Conservation (phyloP, 2,113 vertebrate genomes). For the Tor tambroides region DNA sequence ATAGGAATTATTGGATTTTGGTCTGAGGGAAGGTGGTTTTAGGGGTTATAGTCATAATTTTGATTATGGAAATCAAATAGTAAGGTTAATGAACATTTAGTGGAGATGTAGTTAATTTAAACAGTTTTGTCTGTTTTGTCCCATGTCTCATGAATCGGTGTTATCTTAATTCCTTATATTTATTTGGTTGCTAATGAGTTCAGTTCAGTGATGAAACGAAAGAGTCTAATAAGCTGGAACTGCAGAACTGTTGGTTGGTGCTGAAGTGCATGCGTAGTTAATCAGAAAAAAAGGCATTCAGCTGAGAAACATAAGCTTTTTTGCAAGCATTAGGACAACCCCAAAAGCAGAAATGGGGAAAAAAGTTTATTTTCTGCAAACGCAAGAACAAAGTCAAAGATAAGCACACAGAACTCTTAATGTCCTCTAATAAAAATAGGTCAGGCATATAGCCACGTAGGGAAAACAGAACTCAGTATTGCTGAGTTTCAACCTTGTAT, state of each 20-base stretch:
- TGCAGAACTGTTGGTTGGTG: background rate
- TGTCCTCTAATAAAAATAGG: slow-evolving; percentile 14
- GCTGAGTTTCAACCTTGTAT: slow-evolving; percentile 30
- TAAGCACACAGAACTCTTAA: slow-evolving; percentile 9
- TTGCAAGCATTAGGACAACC: background rate
- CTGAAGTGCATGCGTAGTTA: background rate
- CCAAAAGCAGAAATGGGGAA: background rate
- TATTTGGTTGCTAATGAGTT: background rate
- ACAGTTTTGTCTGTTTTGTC: no score
- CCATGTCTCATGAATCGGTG: background rate
- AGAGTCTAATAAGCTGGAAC: background rate
- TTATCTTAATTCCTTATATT: background rate
- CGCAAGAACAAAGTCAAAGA: slow-evolving; percentile 13
- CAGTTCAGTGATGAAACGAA: background rate
- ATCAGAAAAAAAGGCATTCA: background rate
- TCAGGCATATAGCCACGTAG: background rate
- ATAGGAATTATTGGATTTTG: no score
- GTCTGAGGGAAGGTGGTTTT: no score
- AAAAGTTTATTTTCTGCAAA: background rate
- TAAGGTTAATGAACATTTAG: no score
- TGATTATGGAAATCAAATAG: no score
- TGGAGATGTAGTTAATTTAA: background rate
- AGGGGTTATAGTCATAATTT: no score
- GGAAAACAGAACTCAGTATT: background rate
- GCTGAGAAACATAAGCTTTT: background rate